Conservation (phyloP, 2,113 vertebrate genomes). For the Erythrocercus mccallii region DNA sequence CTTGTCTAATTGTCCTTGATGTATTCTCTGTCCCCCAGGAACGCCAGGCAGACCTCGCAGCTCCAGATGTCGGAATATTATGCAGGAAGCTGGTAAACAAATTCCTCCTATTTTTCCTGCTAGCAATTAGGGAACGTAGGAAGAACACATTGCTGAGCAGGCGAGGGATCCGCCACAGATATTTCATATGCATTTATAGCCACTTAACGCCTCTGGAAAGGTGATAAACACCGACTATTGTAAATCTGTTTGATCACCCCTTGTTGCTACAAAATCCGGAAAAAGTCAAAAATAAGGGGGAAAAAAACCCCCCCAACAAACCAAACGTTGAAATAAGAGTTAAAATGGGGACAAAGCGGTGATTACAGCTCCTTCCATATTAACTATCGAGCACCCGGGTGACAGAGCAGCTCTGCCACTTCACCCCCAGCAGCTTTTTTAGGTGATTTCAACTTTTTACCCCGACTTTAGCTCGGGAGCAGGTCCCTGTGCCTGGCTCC, state of each 20-base stretch:
- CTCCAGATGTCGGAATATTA: constrained; percentile 44
- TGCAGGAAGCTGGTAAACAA: constrained; percentile 29
- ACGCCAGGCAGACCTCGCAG: not conserved
- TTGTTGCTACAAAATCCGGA: not conserved
- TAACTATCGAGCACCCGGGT: rapidly evolving
- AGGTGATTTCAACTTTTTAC: not conserved
- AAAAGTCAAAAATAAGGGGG: not conserved
- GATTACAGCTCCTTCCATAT: not conserved
- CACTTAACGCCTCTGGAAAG: not conserved
- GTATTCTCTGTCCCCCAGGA: constrained; percentile 22
- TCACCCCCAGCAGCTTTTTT: not conserved
- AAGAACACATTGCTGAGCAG: constrained; percentile 1
- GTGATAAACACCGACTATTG: not conserved
- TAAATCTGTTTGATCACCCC: not conserved
- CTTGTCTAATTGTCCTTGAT: constrained; percentile 39
- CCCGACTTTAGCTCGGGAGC: not conserved
- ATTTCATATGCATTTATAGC: not conserved
- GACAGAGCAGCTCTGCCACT: not conserved
- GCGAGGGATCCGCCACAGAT: not conserved
- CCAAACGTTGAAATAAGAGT: not conserved
- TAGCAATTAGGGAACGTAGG: constrained; percentile 18
- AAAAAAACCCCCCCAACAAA: too few species aligned
- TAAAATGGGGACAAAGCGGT: not conserved
- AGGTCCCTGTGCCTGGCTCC: not conserved
- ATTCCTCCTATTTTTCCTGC: constrained; percentile 40